Base-by-base conservation (phyloP, 2,888 invertebrate genomes). In the Glaucopsyche alexis region DNA sequence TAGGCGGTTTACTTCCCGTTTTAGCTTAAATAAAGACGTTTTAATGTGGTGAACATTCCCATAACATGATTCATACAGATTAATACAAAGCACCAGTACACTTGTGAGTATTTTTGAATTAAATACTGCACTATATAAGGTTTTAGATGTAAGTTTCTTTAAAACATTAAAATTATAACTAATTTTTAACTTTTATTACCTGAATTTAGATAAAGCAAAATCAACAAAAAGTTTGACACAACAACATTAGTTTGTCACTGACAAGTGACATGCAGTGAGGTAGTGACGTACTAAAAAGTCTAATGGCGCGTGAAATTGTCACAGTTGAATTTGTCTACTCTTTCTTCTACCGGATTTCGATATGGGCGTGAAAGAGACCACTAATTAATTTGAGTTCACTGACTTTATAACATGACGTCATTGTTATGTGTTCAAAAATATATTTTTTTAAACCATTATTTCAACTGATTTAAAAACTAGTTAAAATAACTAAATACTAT, bases 151-250 rank as follows among this genome's bases (percentile, higher is more conserved):
- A 82, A 29, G 29, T 29, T 29, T 29, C 82, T 86, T 77, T 83
- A 85, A 42, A 42, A 42, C 8, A 88, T 88, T 89, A 83, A 90
- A 82, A 81, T 87, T 84, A 83, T 75, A 79, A 74, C 76, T 80
- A 80, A 78, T 76, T 81, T 80, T 78, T 80, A 75, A 82, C 76
- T 79, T 77, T 84, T 78, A 79, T 80, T 83, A 86, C 83, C 83
- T 86, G 67, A 67, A 82, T 79, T 79, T 81, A 81, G 81, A 83
- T 83, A 81, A 83, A 82, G 83, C 84, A 87, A 85, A 87, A 91
- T 87, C 90, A 92, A 92, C 90, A 91, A 90, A 85, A 90, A 85
- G 45, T 90, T 90, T 91, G 91, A 89, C 87, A 89, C 85, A 85
- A 84, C 84, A 80, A 83, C 81, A 81, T 79, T 78, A 83, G 80